Percentiles rank a stretch among this genome's conserved stretches.
These are phyloP conservation scores for Fistularia tabacaria DNA, from an alignment of 2,797 vertebrate genomes.

Conservation along the genomic window DNA sequence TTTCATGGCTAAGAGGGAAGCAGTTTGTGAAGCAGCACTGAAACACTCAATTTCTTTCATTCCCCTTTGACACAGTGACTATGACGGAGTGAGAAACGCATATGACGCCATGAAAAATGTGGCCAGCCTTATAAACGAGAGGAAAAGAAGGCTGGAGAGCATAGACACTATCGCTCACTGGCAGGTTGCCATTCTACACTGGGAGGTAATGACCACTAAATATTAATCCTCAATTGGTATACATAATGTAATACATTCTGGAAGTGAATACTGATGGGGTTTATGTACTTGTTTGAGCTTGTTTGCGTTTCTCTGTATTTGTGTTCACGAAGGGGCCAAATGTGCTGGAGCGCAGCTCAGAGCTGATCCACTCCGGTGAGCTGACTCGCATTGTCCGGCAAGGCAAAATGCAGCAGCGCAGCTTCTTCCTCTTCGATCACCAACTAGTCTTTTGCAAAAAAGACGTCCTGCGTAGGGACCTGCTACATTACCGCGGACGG, in stretches of 20 bases:
- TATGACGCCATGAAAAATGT: slow-evolving; percentile 96
- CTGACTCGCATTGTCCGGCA: slow-evolving; percentile 84
- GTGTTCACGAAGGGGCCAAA: slow-evolving; percentile 55
- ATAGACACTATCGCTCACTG: slow-evolving; percentile 94
- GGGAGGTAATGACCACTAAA: slow-evolving; percentile 81
- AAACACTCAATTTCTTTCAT: background rate
- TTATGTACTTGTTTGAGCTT: background rate
- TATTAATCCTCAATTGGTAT: background rate
- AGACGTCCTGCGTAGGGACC: slow-evolving; percentile 90
- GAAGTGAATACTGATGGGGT: background rate
- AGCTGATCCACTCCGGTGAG: slow-evolving; percentile 94
- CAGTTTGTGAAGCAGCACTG: too few relatives aligned
- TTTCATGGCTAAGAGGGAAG: too few relatives aligned
- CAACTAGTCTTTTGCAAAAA: slow-evolving; percentile 96
- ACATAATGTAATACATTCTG: too few relatives aligned
- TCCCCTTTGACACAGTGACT: slow-evolving; percentile 76
- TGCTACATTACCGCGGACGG: slow-evolving; percentile 90
- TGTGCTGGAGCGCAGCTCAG: slow-evolving; percentile 87
- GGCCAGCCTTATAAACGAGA: slow-evolving; percentile 94
- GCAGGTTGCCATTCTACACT: slow-evolving; percentile 92
- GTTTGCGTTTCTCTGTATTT: background rate
- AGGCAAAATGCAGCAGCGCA: slow-evolving; percentile 92
- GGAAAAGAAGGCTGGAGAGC: slow-evolving; percentile 91
- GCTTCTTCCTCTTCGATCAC: slow-evolving; percentile 97
- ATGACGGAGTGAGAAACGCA: slow-evolving; percentile 83